Conservation (phyloP, 2,888 invertebrate genomes). For the Copidosoma aretas region DNA sequence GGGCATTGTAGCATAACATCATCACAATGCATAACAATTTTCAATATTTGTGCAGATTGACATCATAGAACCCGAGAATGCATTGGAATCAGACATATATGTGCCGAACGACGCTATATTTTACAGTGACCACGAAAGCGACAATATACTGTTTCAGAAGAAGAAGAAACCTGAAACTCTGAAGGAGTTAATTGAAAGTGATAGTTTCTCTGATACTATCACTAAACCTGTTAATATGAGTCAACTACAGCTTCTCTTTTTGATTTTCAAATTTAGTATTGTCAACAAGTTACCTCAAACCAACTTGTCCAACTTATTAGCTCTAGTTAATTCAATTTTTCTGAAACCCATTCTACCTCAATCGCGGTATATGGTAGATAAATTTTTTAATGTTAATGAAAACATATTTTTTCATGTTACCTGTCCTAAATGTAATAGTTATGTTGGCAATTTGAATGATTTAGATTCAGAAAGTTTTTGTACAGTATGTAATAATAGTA, state of each 20-base stretch:
- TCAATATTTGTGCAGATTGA: no score
- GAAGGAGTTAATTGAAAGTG: slow-evolving; percentile 18
- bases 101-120: no score
- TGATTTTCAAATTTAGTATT: not conserved
- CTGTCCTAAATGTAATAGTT: not conserved
- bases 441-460: slow-evolving; percentile 4
- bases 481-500: no score
- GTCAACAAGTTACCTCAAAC: not conserved
- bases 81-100: no score
- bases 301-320: not conserved
- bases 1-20: no score
- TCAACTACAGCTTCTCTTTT: not conserved
- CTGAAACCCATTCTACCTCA: slow-evolving; percentile 1
- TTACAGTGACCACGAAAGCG: no score
- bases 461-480: not conserved
- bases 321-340: not conserved
- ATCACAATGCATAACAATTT: no score
- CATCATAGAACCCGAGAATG: no score
- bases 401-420: not conserved
- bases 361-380: not conserved
- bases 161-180: slow-evolving; percentile 1
- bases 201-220: not conserved
- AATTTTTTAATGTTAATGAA: slow-evolving; percentile 6
- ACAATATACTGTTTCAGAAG: no score
- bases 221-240: not conserved